Base-by-base conservation (phyloP, 1,140 invertebrate genomes). In the Heliconius hermathena region DNA sequence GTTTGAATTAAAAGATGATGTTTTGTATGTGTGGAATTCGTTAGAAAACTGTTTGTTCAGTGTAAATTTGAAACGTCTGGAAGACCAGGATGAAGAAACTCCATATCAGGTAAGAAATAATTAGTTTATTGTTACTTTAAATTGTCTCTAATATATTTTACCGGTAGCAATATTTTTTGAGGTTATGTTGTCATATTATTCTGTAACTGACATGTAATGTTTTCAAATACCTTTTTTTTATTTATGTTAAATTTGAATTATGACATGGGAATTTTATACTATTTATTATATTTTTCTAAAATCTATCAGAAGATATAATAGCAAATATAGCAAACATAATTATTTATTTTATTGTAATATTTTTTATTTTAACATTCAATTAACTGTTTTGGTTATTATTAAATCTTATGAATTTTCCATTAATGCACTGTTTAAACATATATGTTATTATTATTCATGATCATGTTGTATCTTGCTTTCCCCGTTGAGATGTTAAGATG, bases 11-110 rank as follows among this genome's bases (percentile, higher is more conserved):
- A 95, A 95, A 71, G 96, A 97, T 80, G 96, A 96, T 87, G 94
- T 96, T 81, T 91, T 96, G 22, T 97, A 96, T 83, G 94, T 95
- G 77, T 97, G 96, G 96, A 95, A 96, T 87, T 94, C 95, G 3
- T 89, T 95, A 29, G 96, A 96, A 89, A 96, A 95, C 83, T 96
- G 96, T 90, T 93, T 97, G 73, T 92, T 96, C 78, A 95, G 95
- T 70, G 88, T 97, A 71, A 96, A 97, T 86, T 76, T 96, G 72
- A 95, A 95, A 80, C 94, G 95, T 36, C 90, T 95, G 41, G 95
- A 95, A 76, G 94, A 93, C 78, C 79, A 90, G 36, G 95, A 95
- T 81, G 90, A 94, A 71, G 93, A 95, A 77, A 92, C 95, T 18
- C 86, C 93, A 38, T 96, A 95, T 86, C 96, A 97, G 95, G 96